These are phyloP conservation scores for Cyprinodon variegatus DNA, from an alignment of 2,113 vertebrate genomes.

Conservation along the genomic window DNA sequence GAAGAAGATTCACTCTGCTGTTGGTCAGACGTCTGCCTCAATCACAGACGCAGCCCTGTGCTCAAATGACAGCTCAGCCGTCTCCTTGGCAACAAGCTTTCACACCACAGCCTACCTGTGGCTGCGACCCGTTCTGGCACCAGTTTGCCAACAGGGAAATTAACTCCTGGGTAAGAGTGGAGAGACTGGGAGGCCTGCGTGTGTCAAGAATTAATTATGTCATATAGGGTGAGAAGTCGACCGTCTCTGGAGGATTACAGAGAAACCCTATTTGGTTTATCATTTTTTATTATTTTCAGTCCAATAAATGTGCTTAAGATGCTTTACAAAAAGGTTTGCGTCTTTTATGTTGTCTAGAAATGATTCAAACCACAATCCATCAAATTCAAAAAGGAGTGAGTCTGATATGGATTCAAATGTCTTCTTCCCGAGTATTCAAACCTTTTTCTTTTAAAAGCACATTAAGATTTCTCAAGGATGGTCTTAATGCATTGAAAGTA, in stretches of 20 bases:
- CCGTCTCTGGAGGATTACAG: neutral
- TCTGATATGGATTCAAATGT: neutral
- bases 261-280: neutral
- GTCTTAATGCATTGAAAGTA: no score
- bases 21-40: neutral
- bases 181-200: slow-evolving; percentile 7
- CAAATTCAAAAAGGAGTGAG: neutral
- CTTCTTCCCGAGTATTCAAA: no score
- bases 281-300: neutral
- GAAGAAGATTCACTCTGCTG: neutral
- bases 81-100: slow-evolving; percentile 55
- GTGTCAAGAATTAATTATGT: slow-evolving; percentile 47
- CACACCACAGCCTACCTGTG: slow-evolving; percentile 45
- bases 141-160: slow-evolving; percentile 42
- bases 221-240: slow-evolving; percentile 9
- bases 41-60: neutral
- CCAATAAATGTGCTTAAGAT: no score
- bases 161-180: slow-evolving; percentile 17
- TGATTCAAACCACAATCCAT: no score
- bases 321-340: no score
- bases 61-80: neutral
- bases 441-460: no score
- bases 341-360: no score
- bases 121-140: slow-evolving; percentile 25
- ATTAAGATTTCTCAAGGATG: no score